A percentile compares a stretch with the other conserved stretches of the same genome.
Conservation (phyloP, 37 sponge, comb jelly and placozoan genomes). For the Oopsacas minuta region DNA sequence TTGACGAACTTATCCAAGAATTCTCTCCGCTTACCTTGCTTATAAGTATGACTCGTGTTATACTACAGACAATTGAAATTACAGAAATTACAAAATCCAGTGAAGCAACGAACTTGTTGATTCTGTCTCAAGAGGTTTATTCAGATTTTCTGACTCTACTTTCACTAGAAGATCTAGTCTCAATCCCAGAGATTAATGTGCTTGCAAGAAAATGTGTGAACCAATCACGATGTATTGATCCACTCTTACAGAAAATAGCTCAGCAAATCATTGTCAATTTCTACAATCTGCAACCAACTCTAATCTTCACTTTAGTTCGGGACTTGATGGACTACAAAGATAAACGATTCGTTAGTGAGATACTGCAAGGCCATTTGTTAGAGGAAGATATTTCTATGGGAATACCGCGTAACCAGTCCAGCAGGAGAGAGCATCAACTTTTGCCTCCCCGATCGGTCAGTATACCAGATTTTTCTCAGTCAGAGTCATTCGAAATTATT, state of each 20-base stretch:
- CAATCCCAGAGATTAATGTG: background rate
- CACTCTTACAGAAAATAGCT: background rate
- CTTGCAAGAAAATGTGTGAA: background rate
- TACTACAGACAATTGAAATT: background rate
- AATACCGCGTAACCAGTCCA: background rate
- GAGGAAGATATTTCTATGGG: background rate
- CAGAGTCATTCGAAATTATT: background rate
- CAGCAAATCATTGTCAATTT: background rate
- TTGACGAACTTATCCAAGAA: background rate
- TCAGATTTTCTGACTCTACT: background rate
- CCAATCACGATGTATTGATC: background rate
- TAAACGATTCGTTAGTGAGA: background rate
- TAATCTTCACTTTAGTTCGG: background rate
- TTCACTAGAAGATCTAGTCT: background rate
- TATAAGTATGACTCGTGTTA: background rate
- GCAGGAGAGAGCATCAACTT: background rate
- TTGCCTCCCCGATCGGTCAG: background rate
- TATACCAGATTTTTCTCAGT: background rate
- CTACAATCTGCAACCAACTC: background rate
- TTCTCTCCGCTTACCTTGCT: background rate
- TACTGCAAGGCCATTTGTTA: background rate
- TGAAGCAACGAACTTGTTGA: background rate
- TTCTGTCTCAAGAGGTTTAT: background rate
- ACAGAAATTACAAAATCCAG: background rate
- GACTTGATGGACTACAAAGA: constrained; percentile 14